Evolutionary conservation across 2,888 invertebrate species (phyloP).

Genomic region (Tinea semifulvella): DNA sequence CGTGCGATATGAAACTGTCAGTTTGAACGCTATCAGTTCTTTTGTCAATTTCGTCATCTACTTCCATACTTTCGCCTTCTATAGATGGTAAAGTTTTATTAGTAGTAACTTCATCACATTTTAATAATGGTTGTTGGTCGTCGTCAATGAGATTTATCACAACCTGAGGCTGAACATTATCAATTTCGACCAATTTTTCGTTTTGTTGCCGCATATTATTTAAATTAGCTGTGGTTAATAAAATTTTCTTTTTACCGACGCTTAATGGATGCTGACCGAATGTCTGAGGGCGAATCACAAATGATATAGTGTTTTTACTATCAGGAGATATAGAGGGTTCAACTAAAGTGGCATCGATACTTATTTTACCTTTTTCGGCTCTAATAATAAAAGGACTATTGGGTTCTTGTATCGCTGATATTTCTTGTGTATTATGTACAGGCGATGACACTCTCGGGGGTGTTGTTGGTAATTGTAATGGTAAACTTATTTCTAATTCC

Average conservation of each 20-base stretch:
- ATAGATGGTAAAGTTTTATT: not conserved
- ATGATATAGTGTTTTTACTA: not conserved
- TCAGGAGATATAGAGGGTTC: no score
- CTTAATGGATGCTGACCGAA: slow-evolving; percentile 20
- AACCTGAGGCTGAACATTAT: no score
- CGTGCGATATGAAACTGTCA: not conserved
- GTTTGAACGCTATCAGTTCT: not conserved
- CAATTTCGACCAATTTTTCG: not conserved
- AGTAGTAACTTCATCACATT: not conserved
- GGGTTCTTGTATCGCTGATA: not conserved
- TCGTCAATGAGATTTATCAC: no score
- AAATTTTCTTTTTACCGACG: slow-evolving; percentile 44
- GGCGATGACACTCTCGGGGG: no score
- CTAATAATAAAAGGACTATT: not conserved
- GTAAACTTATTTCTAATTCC: no score
- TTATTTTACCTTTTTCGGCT: not conserved
- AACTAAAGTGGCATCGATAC: slow-evolving; percentile 2
- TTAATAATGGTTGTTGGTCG: no score
- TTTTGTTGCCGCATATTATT: not conserved
- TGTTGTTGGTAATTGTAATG: no score
- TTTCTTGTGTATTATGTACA: not conserved
- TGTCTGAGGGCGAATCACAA: not conserved
- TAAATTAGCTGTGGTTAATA: slow-evolving; percentile 36
- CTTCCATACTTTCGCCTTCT: not conserved
- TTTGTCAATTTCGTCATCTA: not conserved